Evolutionary conservation across 2,113 vertebrate genomes (phyloP).

Genomic region (Alectura lathami): DNA sequence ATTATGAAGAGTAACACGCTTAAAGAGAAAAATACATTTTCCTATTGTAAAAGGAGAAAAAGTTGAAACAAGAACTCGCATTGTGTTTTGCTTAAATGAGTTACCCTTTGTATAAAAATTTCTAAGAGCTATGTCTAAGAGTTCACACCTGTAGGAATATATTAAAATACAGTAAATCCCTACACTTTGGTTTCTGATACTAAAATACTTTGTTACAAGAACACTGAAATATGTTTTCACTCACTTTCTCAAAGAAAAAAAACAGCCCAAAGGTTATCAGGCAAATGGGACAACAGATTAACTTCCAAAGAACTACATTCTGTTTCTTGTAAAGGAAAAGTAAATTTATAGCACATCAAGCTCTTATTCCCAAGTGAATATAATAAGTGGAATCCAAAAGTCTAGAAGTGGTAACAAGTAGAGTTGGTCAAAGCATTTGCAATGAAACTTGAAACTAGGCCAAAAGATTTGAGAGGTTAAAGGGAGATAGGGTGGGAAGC

Average conservation of each 20-base stretch:
- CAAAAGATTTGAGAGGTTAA: slow-evolving; percentile 60
- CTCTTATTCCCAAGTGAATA: slow-evolving; percentile 49
- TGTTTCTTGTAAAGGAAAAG: slow-evolving; percentile 56
- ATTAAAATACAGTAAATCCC: slow-evolving; percentile 60
- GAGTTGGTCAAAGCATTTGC: slow-evolving; percentile 45
- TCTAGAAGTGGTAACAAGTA: slow-evolving; percentile 60
- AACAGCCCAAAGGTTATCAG: slow-evolving; percentile 75
- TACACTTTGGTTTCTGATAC: slow-evolving; percentile 28
- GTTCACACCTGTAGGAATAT: neutral
- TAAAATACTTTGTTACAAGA: slow-evolving; percentile 26
- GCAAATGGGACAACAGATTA: slow-evolving; percentile 65
- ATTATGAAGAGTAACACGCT: slow-evolving; percentile 68
- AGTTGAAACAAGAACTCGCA: slow-evolving; percentile 39
- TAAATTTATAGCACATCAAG: slow-evolving; percentile 50
- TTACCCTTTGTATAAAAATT: slow-evolving; percentile 37
- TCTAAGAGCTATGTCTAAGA: slow-evolving; percentile 22
- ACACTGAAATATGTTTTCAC: slow-evolving; percentile 58
- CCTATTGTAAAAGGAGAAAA: neutral
- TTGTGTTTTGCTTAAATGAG: slow-evolving; percentile 45
- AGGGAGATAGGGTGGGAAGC: slow-evolving; percentile 37
- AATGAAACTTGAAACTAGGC: slow-evolving; percentile 61
- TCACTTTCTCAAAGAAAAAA: slow-evolving; percentile 63
- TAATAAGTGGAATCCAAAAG: slow-evolving; percentile 49
- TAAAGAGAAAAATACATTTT: slow-evolving; percentile 68
- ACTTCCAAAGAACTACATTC: slow-evolving; percentile 53